A percentile compares a stretch with the other conserved stretches of the same genome.
Evolutionary conservation across 92 coral and sea anemone species (phyloP).

Genomic region (Palythoa grandis): DNA sequence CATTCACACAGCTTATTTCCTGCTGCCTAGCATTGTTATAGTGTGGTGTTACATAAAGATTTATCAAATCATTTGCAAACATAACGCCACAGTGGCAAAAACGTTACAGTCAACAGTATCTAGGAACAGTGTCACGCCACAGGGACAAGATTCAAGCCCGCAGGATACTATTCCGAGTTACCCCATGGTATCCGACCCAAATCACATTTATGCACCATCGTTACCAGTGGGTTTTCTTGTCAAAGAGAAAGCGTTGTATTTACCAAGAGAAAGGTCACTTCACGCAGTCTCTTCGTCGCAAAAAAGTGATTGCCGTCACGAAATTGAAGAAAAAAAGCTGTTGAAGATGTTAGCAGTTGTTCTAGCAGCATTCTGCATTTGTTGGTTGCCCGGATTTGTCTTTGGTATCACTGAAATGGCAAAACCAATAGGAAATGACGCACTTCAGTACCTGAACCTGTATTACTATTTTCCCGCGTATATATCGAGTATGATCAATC

Average conservation of each 20-base stretch:
- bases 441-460: constrained; percentile 19
- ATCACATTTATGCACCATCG: background rate
- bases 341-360: constrained; percentile 27
- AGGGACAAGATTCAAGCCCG: background rate
- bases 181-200: background rate
- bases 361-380: constrained; percentile 7
- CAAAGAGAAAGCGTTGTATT: background rate
- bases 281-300: background rate
- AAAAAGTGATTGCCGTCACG: background rate
- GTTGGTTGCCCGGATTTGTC: constrained; percentile 37
- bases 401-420: constrained; percentile 33
- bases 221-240: too few species aligned
- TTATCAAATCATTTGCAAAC: background rate
- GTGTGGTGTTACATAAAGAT: constrained; percentile 16
- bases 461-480: constrained; percentile 39
- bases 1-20: constrained; percentile 19
- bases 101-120: background rate
- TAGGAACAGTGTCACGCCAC: background rate
- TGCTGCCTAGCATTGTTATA: constrained; percentile 21
- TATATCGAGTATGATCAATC: constrained; percentile 34
- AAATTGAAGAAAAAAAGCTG: constrained; percentile 22
- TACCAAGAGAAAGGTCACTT: background rate
- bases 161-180: background rate
- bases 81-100: constrained; percentile 14
- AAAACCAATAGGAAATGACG: constrained; percentile 7